phyloP scores from a whole-genome alignment of 2,797 vertebrate species.

The Enteromius viviparus region DNA sequence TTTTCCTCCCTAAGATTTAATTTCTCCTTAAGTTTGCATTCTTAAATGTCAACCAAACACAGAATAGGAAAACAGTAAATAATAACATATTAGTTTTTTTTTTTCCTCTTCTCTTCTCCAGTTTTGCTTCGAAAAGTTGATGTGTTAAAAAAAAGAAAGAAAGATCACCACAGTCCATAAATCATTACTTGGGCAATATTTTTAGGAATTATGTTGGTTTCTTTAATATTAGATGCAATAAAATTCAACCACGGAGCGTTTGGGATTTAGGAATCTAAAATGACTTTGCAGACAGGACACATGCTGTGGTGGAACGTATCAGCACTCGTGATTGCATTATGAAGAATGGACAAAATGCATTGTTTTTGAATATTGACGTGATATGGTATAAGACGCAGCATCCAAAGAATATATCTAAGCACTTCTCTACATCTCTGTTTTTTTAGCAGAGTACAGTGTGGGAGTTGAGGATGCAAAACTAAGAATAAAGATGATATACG shows the following conservation, averaged over 20 bases:
- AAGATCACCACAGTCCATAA: not conserved
- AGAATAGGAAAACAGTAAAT: no score
- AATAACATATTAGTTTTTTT: not conserved
- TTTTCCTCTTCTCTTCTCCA: not conserved
- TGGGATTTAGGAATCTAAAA: not conserved
- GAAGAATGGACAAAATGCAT: not conserved
- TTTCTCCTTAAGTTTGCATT: not conserved
- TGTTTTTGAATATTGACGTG: not conserved
- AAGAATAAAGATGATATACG: constrained; percentile 70
- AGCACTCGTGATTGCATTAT: not conserved
- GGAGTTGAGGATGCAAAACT: constrained; percentile 40
- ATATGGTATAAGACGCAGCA: not conserved
- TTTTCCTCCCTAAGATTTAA: not conserved
- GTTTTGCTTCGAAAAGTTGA: not conserved
- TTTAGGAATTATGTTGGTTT: not conserved
- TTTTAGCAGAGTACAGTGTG: not conserved
- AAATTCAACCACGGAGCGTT: not conserved
- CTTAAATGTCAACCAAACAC: not conserved
- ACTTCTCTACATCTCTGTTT: not conserved
- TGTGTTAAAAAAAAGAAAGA: not conserved
- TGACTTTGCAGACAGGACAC: not conserved
- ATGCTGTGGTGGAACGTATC: not conserved
- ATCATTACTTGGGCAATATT: not conserved
- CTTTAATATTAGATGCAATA: constrained; percentile 2
- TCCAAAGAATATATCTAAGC: not conserved